phyloP scores from a whole-genome alignment of 2,113 vertebrate species.

The Toxostoma redivivum region DNA sequence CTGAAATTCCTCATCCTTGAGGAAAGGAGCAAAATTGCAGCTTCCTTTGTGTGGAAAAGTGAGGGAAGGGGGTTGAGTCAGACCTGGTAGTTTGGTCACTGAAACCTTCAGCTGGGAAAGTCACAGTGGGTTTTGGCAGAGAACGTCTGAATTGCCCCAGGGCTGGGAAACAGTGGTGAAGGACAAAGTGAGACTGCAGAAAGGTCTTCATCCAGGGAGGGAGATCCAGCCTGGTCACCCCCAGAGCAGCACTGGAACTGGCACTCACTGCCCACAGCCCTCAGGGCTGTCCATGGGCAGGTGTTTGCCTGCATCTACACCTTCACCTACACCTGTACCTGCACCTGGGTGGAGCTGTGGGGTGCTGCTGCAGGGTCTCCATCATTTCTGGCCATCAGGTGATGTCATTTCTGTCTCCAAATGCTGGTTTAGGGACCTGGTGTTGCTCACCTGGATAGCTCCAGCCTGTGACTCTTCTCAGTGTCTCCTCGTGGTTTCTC shows the following conservation, averaged over 20 bases:
- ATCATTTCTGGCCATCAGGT: neutral
- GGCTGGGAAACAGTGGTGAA: neutral
- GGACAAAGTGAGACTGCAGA: neutral
- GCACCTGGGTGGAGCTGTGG: neutral
- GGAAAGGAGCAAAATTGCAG: neutral
- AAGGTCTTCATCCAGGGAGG: too few species aligned
- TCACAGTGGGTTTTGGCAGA: neutral
- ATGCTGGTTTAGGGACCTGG: neutral
- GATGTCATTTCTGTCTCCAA: neutral
- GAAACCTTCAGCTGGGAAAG: neutral
- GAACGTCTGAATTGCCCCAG: neutral
- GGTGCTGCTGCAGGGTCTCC: neutral
- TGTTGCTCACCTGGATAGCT: neutral
- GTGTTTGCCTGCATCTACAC: neutral
- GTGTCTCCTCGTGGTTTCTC: neutral
- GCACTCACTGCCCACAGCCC: neutral
- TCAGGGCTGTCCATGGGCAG: neutral
- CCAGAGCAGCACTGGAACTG: rapidly evolving
- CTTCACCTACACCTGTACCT: neutral
- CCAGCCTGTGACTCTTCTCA: neutral
- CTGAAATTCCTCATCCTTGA: neutral
- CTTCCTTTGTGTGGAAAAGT: neutral
- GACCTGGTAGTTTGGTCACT: neutral
- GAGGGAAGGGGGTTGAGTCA: rapidly evolving
- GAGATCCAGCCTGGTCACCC: neutral